Conservation (phyloP, 2,113 vertebrate genomes). For the Chrysochloris asiatica region DNA sequence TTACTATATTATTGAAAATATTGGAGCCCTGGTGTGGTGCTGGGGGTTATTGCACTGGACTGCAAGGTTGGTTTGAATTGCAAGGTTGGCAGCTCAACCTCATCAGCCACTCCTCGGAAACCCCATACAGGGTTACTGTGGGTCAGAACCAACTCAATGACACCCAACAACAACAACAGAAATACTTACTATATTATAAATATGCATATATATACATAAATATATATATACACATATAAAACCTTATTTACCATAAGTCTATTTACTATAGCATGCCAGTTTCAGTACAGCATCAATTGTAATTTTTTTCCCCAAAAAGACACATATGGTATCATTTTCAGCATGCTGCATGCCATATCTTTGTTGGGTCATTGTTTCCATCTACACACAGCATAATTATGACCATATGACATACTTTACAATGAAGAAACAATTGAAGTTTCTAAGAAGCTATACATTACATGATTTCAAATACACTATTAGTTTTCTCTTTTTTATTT, state of each 20-base stretch:
- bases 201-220: too few species aligned
- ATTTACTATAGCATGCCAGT: neutral
- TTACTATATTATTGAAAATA: neutral
- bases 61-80: too few species aligned
- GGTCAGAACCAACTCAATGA: too few species aligned
- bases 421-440: neutral
- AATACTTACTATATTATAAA: neutral
- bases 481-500: neutral
- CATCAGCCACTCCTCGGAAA: too few species aligned
- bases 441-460: neutral
- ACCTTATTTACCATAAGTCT: neutral
- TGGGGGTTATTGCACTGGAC: too few species aligned
- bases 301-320: neutral
- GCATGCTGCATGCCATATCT: neutral
- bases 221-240: neutral
- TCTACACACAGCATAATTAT: slow-evolving; percentile 36
- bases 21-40: too few species aligned
- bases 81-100: too few species aligned
- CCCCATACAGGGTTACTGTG: too few species aligned
- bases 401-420: slow-evolving; percentile 40
- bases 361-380: slow-evolving; percentile 34
- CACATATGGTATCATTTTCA: slow-evolving; percentile 17
- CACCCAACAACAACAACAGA: too few species aligned
- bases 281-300: neutral
- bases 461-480: neutral